Base-by-base conservation (phyloP, 2,113 vertebrate genomes). In the Probosciger aterrimus region DNA sequence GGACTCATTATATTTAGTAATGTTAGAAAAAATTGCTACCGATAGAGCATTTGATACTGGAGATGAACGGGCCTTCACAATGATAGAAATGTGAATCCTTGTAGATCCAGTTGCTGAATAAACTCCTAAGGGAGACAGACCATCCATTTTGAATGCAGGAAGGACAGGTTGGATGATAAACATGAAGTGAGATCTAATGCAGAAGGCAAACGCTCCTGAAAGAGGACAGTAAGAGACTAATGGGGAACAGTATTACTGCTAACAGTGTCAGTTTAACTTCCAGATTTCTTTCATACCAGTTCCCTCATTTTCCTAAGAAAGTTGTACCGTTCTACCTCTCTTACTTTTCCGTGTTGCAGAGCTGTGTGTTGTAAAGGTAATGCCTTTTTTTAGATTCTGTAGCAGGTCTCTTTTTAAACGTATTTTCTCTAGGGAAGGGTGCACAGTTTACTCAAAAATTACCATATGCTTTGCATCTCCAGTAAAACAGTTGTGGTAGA, bases 1-100 rank as follows among this genome's bases (percentile, higher is more conserved):
- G 91, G 87, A 91, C 67, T 94, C 93, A 69, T 94, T 96, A 79
- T 92, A 95, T 96, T 93, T 96, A 85, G 91, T 76, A 79, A 85
- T 2, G 12, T 62, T 74, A 83, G 85, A 65, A 86, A 95, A 83
- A 93, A 92, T 65, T 88, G 76, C 82, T 68, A 75, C 81, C 65
- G 76, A 46, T 41, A 88, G 80, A 87, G 33, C 46, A 43, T 95
- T 93, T 95, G 78, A 31, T 53, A 18, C 53, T 35, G 43, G 77
- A 70, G 76, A 64, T 71, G 47, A 76, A 8, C 86, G 44, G 73
- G 62, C 39, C 92, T 96, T 52, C 88, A 8, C 86, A 93, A 4
- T 77, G 39, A 13, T 79, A 90, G 95, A 93, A 77, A 89, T 93
- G 88, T 79, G 77, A 50, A 46, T 82, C 77, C 77, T 35, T 57